Evolutionary conservation across 30 jellyfish, hydroid and myxozoan species (phyloP).

Genomic region (Hydractinia symbiolongicarpus): DNA sequence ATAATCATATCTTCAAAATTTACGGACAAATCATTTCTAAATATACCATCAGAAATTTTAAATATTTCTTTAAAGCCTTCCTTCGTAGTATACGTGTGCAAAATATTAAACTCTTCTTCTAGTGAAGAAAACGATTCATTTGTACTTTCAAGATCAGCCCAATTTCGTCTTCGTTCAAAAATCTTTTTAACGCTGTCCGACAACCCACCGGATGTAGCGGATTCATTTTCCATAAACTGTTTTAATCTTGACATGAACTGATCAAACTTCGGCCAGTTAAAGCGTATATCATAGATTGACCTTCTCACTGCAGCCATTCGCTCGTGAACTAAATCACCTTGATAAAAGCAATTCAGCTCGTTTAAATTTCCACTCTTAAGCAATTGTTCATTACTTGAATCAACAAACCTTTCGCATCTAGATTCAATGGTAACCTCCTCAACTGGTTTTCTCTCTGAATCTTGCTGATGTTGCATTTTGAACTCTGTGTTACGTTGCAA

Average conservation of each 20-base stretch:
- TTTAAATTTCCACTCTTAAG: conserved; percentile 46
- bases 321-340: conserved; percentile 58
- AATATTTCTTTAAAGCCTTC: conserved; percentile 56
- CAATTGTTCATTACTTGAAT: conserved; percentile 9
- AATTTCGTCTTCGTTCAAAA: conserved; percentile 39
- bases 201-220: conserved; percentile 11
- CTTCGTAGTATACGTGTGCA: conserved; percentile 59
- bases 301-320: conserved; percentile 70
- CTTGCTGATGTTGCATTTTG: too few species aligned
- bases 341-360: conserved; percentile 61
- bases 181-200: conserved; percentile 18
- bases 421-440: neutral
- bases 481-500: too few species aligned
- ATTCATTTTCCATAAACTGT: conserved; percentile 28
- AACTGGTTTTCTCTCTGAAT: too few species aligned
- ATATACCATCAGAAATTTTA: conserved; percentile 49
- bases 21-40: conserved; percentile 54
- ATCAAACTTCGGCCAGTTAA: conserved; percentile 59
- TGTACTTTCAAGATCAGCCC: conserved; percentile 76
- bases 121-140: conserved; percentile 16
- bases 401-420: conserved; percentile 17
- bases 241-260: conserved; percentile 9
- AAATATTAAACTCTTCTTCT: conserved; percentile 30
- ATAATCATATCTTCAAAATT: conserved; percentile 35
- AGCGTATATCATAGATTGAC: conserved; percentile 48